Base-by-base conservation (phyloP, 1,140 invertebrate genomes). In the Helicoverpa armigera region DNA sequence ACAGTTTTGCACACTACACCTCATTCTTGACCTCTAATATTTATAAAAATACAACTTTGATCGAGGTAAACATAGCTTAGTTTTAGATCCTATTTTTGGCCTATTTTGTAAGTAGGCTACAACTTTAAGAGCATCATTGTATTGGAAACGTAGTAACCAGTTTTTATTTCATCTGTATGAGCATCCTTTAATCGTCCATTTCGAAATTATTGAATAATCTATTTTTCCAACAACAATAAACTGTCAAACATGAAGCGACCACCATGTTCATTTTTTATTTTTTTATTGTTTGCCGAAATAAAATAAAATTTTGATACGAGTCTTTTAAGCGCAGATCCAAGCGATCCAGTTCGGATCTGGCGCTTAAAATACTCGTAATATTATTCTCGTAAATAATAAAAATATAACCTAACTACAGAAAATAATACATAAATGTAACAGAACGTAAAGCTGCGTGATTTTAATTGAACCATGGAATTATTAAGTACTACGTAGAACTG, bases 1-100 rank as follows among this genome's bases (percentile, higher is more conserved):
- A 76, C 91, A 93, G 82, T 88, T 89, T 76, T 81, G 86, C 1
- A 93, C 90, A 80, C 88, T 86, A 79, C 91, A 93, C 83, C 89
- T 80, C 91, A 93, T 93, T 82, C 85, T 91, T 65, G 5, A 31
- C 2, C 9, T 3, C 12, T 3, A 12, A 58, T 58, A 58, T 29
- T 14, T 31, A 43, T 13, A 16, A 69, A 50, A 67, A 16, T 67
- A 7, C 48, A 48, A 67, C 9, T 67, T 48, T 18, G 10, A 67
- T 18, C 2, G 23, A 69, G 9, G 43, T 69, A 69, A 69, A 69
- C 65, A 69, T 69, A 69, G 2, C 65, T n/a, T 4, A 48, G 16
- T 69, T 43, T 4, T 18, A 9, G 18, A 50, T 4, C 18, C 16
- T 69, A 18, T 9, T 69, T 16, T 50, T 51, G 3, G 2, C 4